Evolutionary conservation across 2,888 invertebrate species (phyloP), one percentile per base, ranked within the genome.

Genomic region (Dasypolia templi): DNA sequence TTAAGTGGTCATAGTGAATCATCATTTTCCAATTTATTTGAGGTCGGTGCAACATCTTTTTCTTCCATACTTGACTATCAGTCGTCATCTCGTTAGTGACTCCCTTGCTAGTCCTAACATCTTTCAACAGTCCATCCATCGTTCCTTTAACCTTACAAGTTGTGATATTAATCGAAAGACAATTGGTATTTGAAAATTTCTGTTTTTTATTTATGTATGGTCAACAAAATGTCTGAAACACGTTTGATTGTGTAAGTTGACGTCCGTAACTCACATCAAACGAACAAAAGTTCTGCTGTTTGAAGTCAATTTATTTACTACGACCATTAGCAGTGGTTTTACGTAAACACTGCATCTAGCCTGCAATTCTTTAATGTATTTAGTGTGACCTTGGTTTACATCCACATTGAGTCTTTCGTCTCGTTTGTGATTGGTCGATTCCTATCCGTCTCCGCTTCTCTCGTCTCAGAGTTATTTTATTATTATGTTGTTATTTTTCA

Each of bases 401-500:
- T n/a, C 29, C 2, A 29, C 7, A 29, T 22, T 14, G 14, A 26
- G 22, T 62, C 46, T 32, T 1, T 63, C 2, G 29, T 26, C 42
- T 22, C 29, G 44, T 44, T 4, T 44, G 44, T 22, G 29, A 46
- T 17, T 63, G 1, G 5, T 19, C n/a, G 17, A n/a, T 64, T 19
- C 3, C 22, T n/a, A 17, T 6, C 51, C 11, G 32, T 32, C 17
- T 64, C 51, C 6, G 11, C 14, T 32, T 17, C n/a, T 17, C 17
- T 35, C 7, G 14, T 4, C 4, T 35, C 19, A 55, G 19, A 14
- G 26, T 29, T 22, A 12, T 35, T 35, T 19, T 56, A 49, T 53
- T 12, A 53, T 19, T 55, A 9, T 12, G 7, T 59, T 35, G 6
- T 61, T 64, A n/a, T 35, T 19, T 51, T 79, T 14, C 64, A 82